These are phyloP conservation scores for Gymnodraco acuticeps DNA, from an alignment of 2,797 vertebrate species.

Conservation along the genomic window DNA sequence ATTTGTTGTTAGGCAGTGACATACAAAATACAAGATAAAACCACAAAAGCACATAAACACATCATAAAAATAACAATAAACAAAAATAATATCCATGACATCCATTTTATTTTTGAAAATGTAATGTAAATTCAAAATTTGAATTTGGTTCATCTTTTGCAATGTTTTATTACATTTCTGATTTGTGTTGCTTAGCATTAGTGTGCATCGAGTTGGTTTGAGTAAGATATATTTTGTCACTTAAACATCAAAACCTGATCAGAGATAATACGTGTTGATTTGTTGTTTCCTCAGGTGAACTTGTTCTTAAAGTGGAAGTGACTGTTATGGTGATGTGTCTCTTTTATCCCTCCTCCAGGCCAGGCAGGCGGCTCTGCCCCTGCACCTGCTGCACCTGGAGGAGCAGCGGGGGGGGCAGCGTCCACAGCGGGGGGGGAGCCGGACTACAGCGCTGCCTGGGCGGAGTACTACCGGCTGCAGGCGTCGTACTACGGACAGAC, in stretches of 20 bases:
- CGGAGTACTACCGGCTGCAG: constrained; percentile 92
- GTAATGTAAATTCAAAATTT: too few species aligned
- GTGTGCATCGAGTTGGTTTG: background rate
- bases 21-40: background rate
- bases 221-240: background rate
- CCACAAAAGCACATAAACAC: background rate
- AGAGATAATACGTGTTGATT: background rate
- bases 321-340: background rate
- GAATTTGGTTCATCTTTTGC: background rate
- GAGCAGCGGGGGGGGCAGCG: constrained; percentile 43
- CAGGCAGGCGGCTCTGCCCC: constrained; percentile 64
- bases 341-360: constrained; percentile 48
- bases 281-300: background rate
- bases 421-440: constrained; percentile 77
- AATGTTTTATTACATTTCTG: background rate
- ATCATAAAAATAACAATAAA: background rate
- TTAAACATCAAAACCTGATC: background rate
- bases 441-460: constrained; percentile 93
- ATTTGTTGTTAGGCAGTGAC: background rate
- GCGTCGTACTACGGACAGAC: constrained; percentile 79
- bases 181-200: background rate
- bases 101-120: too few species aligned
- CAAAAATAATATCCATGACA: too few species aligned
- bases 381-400: constrained; percentile 56
- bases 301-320: background rate